These are phyloP conservation scores for Drosophila micromelanica DNA, from an alignment of 1,140 invertebrate genomes.

Conservation along the genomic window DNA sequence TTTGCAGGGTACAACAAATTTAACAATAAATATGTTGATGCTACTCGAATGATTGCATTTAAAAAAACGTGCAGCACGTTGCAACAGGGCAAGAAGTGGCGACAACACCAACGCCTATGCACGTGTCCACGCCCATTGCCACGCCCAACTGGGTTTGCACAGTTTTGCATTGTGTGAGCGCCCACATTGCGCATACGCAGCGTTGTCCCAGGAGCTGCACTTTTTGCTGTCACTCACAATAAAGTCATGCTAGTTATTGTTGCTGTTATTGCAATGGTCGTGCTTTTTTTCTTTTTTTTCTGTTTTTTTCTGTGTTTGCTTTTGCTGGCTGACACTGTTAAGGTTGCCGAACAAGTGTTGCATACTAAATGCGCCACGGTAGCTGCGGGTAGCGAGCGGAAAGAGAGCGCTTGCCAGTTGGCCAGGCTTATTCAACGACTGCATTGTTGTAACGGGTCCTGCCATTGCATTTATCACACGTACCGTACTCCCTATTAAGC, in stretches of 20 bases:
- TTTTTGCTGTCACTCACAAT: conserved; percentile 23
- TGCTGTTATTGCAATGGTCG: too few species aligned
- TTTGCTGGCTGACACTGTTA: conserved; percentile 48
- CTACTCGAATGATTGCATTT: conserved; percentile 6
- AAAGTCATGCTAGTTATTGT: neutral
- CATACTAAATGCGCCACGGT: conserved; percentile 61
- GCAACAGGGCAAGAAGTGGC: conserved; percentile 24
- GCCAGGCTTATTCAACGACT: conserved; percentile 1
- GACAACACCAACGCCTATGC: conserved; percentile 31
- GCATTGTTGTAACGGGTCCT: conserved; percentile 17
- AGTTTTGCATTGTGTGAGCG: conserved; percentile 9
- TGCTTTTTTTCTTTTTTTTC: neutral
- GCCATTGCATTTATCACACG: conserved; percentile 60
- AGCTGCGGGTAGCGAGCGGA: conserved; percentile 2
- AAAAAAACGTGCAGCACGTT: conserved; percentile 28
- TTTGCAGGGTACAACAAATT: conserved; percentile 1
- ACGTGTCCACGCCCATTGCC: neutral
- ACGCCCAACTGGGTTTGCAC: conserved; percentile 5
- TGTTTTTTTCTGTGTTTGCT: conserved; percentile 6
- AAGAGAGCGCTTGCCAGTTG: conserved; percentile 7
- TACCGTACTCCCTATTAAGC: conserved; percentile 56
- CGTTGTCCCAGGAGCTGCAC: conserved; percentile 40
- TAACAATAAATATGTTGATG: conserved; percentile 3
- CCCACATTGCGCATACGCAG: conserved; percentile 51
- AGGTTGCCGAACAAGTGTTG: conserved; percentile 66